phyloP scores from a whole-genome alignment of 2,113 vertebrate genomes.

The Cinclus cinclus region DNA sequence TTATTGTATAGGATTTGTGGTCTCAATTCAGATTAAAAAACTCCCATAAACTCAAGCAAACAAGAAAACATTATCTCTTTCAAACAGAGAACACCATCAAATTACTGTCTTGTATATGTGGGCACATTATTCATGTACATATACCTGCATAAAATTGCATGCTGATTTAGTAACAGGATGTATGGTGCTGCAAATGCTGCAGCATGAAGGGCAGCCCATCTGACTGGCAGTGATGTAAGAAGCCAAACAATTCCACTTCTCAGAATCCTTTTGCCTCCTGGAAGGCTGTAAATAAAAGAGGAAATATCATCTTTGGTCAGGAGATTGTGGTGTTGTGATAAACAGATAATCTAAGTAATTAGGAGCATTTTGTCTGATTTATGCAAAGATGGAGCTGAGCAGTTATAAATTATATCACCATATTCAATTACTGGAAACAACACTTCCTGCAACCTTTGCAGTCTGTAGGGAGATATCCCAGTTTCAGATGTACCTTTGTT shows the following conservation, averaged over 20 bases:
- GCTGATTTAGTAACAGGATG: background rate
- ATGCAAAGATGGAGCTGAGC: slow-evolving; percentile 15
- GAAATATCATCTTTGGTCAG: background rate
- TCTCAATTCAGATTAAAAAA: background rate
- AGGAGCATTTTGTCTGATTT: slow-evolving; percentile 21
- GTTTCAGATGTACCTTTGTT: slow-evolving; percentile 23
- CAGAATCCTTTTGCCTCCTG: background rate
- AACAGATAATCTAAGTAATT: slow-evolving; percentile 38
- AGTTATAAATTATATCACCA: slow-evolving; percentile 41
- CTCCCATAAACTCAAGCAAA: background rate
- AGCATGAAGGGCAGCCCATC: background rate
- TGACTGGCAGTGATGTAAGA: background rate
- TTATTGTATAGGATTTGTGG: background rate
- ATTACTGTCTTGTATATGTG: background rate
- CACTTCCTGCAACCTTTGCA: slow-evolving; percentile 36
- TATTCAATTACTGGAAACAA: slow-evolving; percentile 62
- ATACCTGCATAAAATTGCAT: background rate
- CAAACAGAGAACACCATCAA: background rate
- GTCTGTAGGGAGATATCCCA: background rate
- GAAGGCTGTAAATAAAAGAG: background rate
- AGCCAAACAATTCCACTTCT: background rate
- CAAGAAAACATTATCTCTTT: background rate
- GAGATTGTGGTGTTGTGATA: background rate
- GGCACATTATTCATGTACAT: background rate
- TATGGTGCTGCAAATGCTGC: background rate